Base-by-base conservation (phyloP, 92 coral and sea anemone species). In the Phymanthus crucifer region DNA sequence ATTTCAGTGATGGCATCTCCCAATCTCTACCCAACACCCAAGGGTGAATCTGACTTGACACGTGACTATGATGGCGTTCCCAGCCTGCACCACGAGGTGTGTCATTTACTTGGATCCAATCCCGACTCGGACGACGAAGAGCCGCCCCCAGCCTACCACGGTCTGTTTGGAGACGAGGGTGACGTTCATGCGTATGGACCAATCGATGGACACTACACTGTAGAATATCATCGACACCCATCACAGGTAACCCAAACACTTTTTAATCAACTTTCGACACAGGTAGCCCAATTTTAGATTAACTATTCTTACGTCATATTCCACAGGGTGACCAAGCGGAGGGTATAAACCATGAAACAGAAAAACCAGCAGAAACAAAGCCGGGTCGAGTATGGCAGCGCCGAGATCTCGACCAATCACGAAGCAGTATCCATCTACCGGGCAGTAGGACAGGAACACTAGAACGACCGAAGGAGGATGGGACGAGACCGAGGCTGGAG, bases 1-100 rank as follows among this genome's bases (percentile, higher is more conserved):
- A 77, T 68, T 33, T 50, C 70, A 95, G 98, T 95, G 12, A 95
- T 95, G 97, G 89, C 94, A 2, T 91, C 97, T 16, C 98, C 98
- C 12, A 94, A 93, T 13, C 85, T 88, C 50, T 95, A 78, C 78
- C 98, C 98, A 6, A 83, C 91, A 21, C 93, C 91, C 13, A 84
- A 86, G 11, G 78, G 61, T 29, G 88, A 58, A 36, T 73, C 81
- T 29, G 78, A 90, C 3, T 79, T 73, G 48, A 61, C 77, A 43
- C 92, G 91, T 3, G 80, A 75, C 21, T 90, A 83, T 73, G 70
- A 87, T 33, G 82, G 83, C 31, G 66, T 83, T 29, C 92, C 93
- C 29, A 91, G 93, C 58, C 89, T 89, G n/a, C 92, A 95, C 79
- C 95, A 90, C 18, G 98, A 89, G 66, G 84, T 86, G 57, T 84